Conservation (phyloP, 2,888 invertebrate species). For the Dolichopus griseipennis region DNA sequence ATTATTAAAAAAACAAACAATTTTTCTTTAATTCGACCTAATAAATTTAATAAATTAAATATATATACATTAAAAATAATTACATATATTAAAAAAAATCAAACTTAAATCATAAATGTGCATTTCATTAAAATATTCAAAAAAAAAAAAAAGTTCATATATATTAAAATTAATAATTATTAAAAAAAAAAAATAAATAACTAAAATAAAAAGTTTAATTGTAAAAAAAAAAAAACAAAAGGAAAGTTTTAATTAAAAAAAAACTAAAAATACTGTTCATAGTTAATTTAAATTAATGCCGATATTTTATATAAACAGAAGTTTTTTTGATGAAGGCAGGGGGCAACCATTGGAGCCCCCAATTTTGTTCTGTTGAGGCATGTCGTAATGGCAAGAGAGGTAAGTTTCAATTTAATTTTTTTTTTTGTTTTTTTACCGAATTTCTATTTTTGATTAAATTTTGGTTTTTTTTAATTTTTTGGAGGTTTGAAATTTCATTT, state of each 20-base stretch:
- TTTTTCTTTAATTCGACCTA: no score
- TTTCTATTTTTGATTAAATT: not conserved
- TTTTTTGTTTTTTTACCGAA: not conserved
- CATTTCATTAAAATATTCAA: no score
- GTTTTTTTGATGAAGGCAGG: slow-evolving; percentile 32
- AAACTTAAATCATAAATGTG: no score
- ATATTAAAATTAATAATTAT: slow-evolving; percentile 14
- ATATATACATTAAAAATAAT: no score
- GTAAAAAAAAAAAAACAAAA: not conserved
- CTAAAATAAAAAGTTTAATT: slow-evolving; percentile 5
- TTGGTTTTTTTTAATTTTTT: not conserved
- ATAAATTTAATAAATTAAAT: no score
- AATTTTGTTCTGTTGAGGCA: slow-evolving; percentile 43
- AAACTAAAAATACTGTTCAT: not conserved
- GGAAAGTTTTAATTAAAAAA: slow-evolving; percentile 10
- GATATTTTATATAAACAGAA: slow-evolving; percentile 25
- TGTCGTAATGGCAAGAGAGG: slow-evolving; percentile 48
- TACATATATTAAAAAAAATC: no score
- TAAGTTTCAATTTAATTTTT: slow-evolving; percentile 26
- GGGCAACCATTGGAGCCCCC: slow-evolving; percentile 42
- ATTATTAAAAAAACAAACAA: no score
- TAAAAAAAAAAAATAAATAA: slow-evolving; percentile 2
- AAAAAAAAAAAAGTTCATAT: not conserved
- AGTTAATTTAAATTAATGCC: slow-evolving; percentile 24
- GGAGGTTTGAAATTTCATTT: not conserved